Evolutionary conservation across 2,797 vertebrate genomes (phyloP).

Genomic region (Lutjanus campechanus): DNA sequence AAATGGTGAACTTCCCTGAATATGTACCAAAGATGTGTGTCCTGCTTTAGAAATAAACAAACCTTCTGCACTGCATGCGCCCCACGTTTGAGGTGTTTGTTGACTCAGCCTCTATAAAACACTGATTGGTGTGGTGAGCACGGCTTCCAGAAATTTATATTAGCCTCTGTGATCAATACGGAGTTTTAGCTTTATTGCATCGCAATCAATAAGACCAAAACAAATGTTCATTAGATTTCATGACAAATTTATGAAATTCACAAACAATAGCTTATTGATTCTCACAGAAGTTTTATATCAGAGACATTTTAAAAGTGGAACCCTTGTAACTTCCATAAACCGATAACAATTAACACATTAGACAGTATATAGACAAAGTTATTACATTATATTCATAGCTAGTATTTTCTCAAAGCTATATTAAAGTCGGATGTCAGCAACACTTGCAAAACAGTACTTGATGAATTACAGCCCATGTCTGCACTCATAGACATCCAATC

Average conservation of each 20-base stretch:
- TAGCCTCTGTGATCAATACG: constrained; percentile 52
- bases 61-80: not conserved
- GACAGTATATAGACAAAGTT: not conserved
- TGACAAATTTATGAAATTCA: constrained; percentile 46
- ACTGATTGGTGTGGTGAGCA: constrained; percentile 29
- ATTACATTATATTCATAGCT: constrained; percentile 18
- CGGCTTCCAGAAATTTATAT: constrained; percentile 31
- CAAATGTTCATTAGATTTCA: constrained; percentile 59
- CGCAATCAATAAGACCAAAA: constrained; percentile 54
- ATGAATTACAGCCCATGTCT: constrained; percentile 22
- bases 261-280: constrained; percentile 55
- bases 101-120: constrained; percentile 13
- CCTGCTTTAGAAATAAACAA: not conserved
- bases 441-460: constrained; percentile 40
- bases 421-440: constrained; percentile 16
- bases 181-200: constrained; percentile 55
- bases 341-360: constrained; percentile 27
- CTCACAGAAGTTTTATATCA: constrained; percentile 32
- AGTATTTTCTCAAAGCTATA: not conserved
- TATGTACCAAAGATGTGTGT: not conserved
- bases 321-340: constrained; percentile 19
- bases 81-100: constrained; percentile 17
- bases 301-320: constrained; percentile 16
- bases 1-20: not conserved
- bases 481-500: constrained; percentile 20